These are phyloP conservation scores for Sebastes paucispinis DNA, from an alignment of 2,797 vertebrate species.

Conservation along the genomic window DNA sequence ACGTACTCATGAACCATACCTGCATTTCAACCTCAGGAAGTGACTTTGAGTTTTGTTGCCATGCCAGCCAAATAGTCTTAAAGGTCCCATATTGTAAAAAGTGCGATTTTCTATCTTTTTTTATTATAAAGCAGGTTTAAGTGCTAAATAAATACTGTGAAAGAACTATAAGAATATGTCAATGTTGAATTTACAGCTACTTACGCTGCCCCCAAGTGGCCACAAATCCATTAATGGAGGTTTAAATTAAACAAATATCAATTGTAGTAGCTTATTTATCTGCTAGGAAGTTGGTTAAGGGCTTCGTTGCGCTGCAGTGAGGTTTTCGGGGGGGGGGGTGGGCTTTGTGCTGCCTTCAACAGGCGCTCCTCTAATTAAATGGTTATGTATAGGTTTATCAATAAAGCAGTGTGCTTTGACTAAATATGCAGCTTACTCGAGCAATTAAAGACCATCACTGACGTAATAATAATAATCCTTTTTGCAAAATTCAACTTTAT, in stretches of 20 bases:
- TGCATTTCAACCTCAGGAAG: not conserved
- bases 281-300: too few relatives aligned
- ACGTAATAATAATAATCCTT: too few relatives aligned
- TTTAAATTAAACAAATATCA: not conserved
- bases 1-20: not conserved
- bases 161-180: not conserved
- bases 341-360: not conserved
- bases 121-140: too few relatives aligned
- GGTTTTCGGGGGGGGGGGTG: not conserved
- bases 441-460: too few relatives aligned
- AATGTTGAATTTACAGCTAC: not conserved
- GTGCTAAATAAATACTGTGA: too few relatives aligned
- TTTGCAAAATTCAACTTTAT: too few relatives aligned
- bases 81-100: too few relatives aligned
- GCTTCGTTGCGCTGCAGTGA: not conserved
- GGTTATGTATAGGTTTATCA: not conserved
- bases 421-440: too few relatives aligned
- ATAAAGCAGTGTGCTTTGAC: too few relatives aligned
- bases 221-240: not conserved
- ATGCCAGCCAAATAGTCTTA: not conserved
- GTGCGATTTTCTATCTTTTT: too few relatives aligned
- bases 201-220: not conserved
- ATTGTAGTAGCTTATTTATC: not conserved
- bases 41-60: not conserved
- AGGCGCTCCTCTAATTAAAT: not conserved